Evolutionary conservation across 37 sponge, comb jelly and placozoan species (phyloP).

Genomic region (Beroe ovata): DNA sequence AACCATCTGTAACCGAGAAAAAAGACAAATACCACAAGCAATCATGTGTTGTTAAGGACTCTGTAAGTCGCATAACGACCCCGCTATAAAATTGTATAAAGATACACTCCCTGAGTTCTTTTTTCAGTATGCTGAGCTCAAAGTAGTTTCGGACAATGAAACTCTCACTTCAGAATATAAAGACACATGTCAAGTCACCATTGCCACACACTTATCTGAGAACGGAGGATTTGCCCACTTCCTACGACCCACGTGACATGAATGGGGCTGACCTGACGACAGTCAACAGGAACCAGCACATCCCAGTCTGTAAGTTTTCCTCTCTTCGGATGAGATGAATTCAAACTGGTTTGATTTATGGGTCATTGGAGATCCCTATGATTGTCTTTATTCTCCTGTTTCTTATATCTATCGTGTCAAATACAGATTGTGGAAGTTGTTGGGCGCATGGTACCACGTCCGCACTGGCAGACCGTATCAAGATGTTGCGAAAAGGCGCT

Average conservation of each 20-base stretch:
- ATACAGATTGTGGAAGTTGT: slow-evolving; percentile 82
- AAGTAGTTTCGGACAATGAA: no score
- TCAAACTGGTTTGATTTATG: no score
- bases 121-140: no score
- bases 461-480: slow-evolving; percentile 77
- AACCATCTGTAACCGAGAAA: background rate
- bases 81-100: no score
- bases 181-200: slow-evolving; percentile 68
- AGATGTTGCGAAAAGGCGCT: slow-evolving; percentile 73
- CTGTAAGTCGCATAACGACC: slow-evolving; percentile 70
- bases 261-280: slow-evolving; percentile 77
- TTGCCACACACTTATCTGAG: slow-evolving; percentile 72
- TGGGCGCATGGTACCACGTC: slow-evolving; percentile 85
- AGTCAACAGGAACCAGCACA: slow-evolving; percentile 86
- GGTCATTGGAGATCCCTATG: no score
- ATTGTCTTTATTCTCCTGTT: no score
- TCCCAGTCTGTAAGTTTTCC: slow-evolving; percentile 82
- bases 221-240: slow-evolving; percentile 71
- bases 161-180: slow-evolving; percentile 66
- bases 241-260: slow-evolving; percentile 78
- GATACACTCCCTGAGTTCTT: no score
- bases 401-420: no score
- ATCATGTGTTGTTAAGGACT: slow-evolving; percentile 70
- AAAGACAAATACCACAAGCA: slow-evolving; percentile 70
- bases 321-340: no score